Conservation (phyloP, 2,113 vertebrate species). For the Bubalus kerabau region DNA sequence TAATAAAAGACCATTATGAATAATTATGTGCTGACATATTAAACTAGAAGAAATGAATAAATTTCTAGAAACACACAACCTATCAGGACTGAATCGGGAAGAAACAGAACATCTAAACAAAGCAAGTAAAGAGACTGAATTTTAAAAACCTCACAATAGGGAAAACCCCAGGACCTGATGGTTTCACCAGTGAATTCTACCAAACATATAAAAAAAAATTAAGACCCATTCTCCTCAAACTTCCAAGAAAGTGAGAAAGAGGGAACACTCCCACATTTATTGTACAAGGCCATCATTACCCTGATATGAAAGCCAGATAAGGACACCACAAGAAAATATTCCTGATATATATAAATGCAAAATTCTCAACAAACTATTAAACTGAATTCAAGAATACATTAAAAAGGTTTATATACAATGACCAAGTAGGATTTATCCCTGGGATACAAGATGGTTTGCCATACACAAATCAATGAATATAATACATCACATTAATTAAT, state of each 20-base stretch:
- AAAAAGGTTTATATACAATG: neutral
- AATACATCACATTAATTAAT: neutral
- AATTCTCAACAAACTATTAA: neutral
- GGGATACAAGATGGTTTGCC: neutral
- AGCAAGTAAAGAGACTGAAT: neutral
- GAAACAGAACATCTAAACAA: neutral
- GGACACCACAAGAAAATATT: neutral
- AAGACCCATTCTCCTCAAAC: neutral
- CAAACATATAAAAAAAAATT: neutral
- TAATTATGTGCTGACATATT: neutral
- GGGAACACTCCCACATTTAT: neutral
- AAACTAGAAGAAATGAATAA: neutral
- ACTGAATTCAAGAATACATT: neutral
- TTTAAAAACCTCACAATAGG: neutral
- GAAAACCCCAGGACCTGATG: neutral
- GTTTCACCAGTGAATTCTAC: neutral
- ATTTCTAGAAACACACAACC: neutral
- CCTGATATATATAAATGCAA: neutral
- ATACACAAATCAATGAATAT: neutral
- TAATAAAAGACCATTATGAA: neutral
- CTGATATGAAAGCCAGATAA: neutral
- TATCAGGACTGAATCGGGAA: neutral
- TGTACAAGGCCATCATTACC: neutral
- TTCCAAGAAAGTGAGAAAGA: neutral
- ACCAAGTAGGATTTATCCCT: neutral